A percentile compares a stretch with the other conserved stretches of the same genome.
Conservation (phyloP, 2,888 invertebrate species). For the Asteroscopus sphinx region DNA sequence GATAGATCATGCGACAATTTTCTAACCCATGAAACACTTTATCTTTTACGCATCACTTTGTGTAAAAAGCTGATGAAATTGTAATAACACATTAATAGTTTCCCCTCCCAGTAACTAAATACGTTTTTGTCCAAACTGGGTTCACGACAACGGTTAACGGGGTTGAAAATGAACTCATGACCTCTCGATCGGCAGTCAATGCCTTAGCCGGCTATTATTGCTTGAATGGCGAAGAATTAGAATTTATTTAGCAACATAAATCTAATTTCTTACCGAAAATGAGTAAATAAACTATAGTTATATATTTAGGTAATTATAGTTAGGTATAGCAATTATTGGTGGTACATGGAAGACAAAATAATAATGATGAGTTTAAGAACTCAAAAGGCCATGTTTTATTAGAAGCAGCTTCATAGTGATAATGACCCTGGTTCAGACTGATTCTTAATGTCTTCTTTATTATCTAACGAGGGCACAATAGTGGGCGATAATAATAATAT, state of each 20-base stretch:
- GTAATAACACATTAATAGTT: background rate
- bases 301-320: too few relatives aligned
- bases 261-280: too few relatives aligned
- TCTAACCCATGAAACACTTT: too few relatives aligned
- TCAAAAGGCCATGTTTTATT: conserved; percentile 38
- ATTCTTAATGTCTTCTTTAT: conserved; percentile 27
- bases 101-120: conserved; percentile 1
- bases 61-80: background rate
- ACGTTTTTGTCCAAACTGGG: background rate
- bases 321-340: conserved; percentile 3
- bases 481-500: conserved; percentile 9
- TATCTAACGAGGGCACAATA: conserved; percentile 21
- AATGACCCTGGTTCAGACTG: conserved; percentile 6
- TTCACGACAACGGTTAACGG: conserved; percentile 12
- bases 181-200: conserved; percentile 6
- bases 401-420: conserved; percentile 21
- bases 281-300: background rate
- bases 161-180: conserved; percentile 20
- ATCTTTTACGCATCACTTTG: too few relatives aligned
- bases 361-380: conserved; percentile 10
- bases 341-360: conserved; percentile 23
- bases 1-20: too few relatives aligned
- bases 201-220: conserved; percentile 7
- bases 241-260: background rate
- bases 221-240: background rate